These are phyloP conservation scores for Pangasius krempfi DNA, from an alignment of 2,797 vertebrate genomes.

Conservation along the genomic window DNA sequence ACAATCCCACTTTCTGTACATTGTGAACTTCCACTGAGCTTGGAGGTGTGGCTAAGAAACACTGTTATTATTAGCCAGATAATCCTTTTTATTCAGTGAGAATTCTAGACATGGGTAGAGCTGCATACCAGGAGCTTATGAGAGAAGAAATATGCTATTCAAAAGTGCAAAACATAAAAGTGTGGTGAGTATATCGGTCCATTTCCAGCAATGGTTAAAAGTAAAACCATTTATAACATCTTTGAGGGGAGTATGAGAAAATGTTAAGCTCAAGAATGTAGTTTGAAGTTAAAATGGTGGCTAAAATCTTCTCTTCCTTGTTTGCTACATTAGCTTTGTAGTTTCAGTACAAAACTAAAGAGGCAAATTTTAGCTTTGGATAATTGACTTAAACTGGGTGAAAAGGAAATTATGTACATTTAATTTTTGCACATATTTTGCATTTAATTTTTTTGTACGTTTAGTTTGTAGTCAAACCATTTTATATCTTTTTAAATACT, in stretches of 20 bases:
- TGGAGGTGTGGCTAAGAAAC: not conserved
- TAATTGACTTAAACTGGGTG: no score
- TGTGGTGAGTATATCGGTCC: not conserved
- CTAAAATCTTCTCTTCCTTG: no score
- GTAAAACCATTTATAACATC: not conserved
- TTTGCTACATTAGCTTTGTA: not conserved
- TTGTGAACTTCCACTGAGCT: not conserved
- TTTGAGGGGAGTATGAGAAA: not conserved
- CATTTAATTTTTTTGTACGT: not conserved
- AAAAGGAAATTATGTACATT: not conserved
- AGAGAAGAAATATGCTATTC: not conserved
- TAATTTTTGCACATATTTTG: not conserved
- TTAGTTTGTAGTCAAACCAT: not conserved
- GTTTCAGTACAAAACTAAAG: not conserved
- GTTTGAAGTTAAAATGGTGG: not conserved
- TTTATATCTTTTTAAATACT: not conserved
- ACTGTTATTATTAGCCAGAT: not conserved
- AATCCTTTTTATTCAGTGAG: not conserved
- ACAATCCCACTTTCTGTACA: not conserved
- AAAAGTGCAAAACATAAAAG: not conserved
- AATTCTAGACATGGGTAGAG: not conserved
- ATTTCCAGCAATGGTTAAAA: not conserved
- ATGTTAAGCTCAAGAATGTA: not conserved
- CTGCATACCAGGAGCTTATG: not conserved
- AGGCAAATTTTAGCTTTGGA: not conserved